Evolutionary conservation across 2,113 vertebrate genomes (phyloP), one percentile per base, ranked within the genome.

Genomic region (Thunnus maccoyii): DNA sequence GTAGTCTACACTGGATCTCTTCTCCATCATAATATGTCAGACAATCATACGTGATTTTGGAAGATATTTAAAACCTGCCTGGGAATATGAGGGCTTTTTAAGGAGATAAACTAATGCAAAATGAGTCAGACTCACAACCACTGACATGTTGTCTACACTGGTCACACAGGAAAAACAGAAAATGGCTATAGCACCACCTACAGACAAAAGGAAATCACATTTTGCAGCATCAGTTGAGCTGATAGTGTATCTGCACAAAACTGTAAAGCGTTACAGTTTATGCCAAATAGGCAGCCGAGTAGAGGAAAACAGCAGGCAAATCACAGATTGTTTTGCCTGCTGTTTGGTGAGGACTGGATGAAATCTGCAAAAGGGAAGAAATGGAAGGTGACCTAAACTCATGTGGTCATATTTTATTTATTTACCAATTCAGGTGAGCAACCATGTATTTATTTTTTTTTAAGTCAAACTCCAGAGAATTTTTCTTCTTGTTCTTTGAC

Each of bases 141-240:
- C 46, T 20, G 18, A 22, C 46, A 68, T 44, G 20, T 20, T 32
- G 13, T 30, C 32, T 54, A 51, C 20, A 73, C 32, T 36, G n/a
- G 30, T 27, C 6, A 52, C 41, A 52, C 20, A 78, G 65, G 36
- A 52, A 13, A 14, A 70, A 41, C 64, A 17, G 4, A 74, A 14
- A 6, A 32, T 18, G 18, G n/a, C 16, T 71, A 16, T 25, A 56
- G 77, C 72, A 56, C 54, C 77, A 80, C 77, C 54, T 80, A 20
- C 3, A 41, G 76, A 20, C 9, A 13, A 54, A 41, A 72, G 3
- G 14, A 0, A 11, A 20, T 16, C 8, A 22, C 1, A 55, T 14
- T 3, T 36, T 48, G 12, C 44, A 60, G 27, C n/a, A 66, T 32
- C 14, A 17, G 54, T 61, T 14, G 51, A 71, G 20, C 6, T 52